Base-by-base conservation (phyloP, 1,140 invertebrate genomes). In the Lepeophtheirus salmonis region DNA sequence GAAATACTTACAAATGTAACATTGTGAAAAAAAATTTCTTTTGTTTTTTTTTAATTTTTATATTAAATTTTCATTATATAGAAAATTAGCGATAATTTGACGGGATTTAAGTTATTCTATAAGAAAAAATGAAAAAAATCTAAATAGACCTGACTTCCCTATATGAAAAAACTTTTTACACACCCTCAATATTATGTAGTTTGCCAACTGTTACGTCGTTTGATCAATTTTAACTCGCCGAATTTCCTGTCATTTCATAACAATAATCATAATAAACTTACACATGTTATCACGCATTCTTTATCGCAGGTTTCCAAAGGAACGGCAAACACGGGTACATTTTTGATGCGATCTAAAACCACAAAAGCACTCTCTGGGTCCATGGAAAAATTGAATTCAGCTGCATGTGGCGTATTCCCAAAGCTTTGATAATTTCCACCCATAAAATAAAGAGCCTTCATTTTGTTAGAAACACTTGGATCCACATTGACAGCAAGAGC, bases 371-470 rank as follows among this genome's bases (percentile, higher is more conserved):
- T 76, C 66, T 80, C 77, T 1, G 80, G 80, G 66, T 83, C 81
- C 54, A 68, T 66, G 16, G 68, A 67, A 64, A 83, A 83, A 68
- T 84, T 84, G 66, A 78, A 83, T 68, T 84, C 82, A 0, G 77
- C 71, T 10, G 74, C 73, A 0, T 74, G 68, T 13, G 64, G 64
- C 2, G 69, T 64, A 56, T 79, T 78, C 6, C 81, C 80, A 12
- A 72, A 63, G 13, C 74, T 76, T 71, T 67, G 64, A 13, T 72
- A 65, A 63, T 76, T 80, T 30, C 79, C 76, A 53, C 80, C 80
- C 76, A 82, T 78, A 26, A 80, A 71, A 13, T 73, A 70, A 18
- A 80, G 63, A 49, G 71, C 65, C 62, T 77, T 74, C 16, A 79
- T 66, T 52, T 75, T 72, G n/a, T 61, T 63, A 0, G 70, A 67